Evolutionary conservation across 1,140 invertebrate genomes (phyloP).

Genomic region (Belonocnema kinseyi): DNA sequence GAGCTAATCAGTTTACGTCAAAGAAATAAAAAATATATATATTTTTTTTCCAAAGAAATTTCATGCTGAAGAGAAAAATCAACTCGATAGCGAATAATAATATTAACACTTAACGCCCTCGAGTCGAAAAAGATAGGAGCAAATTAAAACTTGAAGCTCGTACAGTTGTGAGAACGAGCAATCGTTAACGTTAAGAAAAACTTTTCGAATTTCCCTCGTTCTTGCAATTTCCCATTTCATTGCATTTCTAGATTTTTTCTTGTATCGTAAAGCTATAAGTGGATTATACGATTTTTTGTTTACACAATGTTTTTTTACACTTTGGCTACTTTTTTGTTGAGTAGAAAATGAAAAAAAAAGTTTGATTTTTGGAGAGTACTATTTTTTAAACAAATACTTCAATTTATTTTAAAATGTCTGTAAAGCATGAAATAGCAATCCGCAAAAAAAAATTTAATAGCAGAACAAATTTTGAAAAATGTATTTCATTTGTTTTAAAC

Average conservation of each 20-base stretch:
- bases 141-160: not conserved
- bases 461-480: too few relatives aligned
- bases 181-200: not conserved
- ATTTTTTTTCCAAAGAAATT: not conserved
- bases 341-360: too few relatives aligned
- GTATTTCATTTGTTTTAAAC: too few relatives aligned
- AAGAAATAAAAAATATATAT: not conserved
- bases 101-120: not conserved
- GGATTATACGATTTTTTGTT: not conserved
- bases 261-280: not conserved
- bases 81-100: not conserved
- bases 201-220: not conserved
- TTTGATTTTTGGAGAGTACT: too few relatives aligned
- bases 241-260: not conserved
- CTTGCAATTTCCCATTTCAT: not conserved
- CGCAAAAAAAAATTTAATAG: too few relatives aligned
- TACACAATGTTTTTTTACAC: too few relatives aligned
- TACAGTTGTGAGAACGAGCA: not conserved
- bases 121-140: not conserved
- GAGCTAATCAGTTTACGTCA: constrained; percentile 10
- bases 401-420: too few relatives aligned
- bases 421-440: too few relatives aligned
- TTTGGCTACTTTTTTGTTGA: too few relatives aligned
- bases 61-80: not conserved
- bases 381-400: too few relatives aligned